Evolutionary conservation across 2,113 vertebrate species (phyloP).

Genomic region (Rhinoptilus africanus): DNA sequence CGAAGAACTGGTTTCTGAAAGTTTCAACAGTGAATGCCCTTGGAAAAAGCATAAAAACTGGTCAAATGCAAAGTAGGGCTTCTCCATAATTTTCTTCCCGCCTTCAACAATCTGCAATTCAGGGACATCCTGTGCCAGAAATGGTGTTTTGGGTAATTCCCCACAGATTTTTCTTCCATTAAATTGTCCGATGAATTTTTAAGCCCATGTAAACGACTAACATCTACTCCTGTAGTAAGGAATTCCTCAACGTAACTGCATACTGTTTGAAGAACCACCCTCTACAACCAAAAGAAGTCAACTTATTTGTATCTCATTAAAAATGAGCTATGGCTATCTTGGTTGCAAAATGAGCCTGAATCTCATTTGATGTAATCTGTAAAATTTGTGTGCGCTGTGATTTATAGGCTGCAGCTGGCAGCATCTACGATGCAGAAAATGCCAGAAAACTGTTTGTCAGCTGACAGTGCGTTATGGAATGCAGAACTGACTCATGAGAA

Average conservation of each 20-base stretch:
- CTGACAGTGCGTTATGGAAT: not conserved
- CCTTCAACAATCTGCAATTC: not conserved
- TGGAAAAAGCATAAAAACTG: not conserved
- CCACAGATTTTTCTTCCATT: not conserved
- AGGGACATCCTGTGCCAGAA: not conserved
- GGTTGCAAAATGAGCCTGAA: not conserved
- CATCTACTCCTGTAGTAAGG: not conserved
- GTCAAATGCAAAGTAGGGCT: not conserved
- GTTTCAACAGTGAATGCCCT: not conserved
- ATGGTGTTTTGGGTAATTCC: not conserved
- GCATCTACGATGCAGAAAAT: not conserved
- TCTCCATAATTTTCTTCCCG: not conserved
- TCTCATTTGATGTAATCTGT: not conserved
- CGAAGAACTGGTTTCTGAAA: not conserved
- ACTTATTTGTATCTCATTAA: not conserved
- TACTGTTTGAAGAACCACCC: not conserved
- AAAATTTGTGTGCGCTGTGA: not conserved
- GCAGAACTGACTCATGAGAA: not conserved
- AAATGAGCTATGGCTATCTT: not conserved
- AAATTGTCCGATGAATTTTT: not conserved
- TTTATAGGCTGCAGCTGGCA: not conserved
- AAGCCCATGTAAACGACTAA: not conserved
- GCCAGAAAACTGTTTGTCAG: not conserved
- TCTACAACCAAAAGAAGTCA: not conserved
- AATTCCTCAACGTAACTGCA: not conserved